These are phyloP conservation scores for Hystrix cristata DNA, from an alignment of 2,113 vertebrate genomes.

Conservation along the genomic window DNA sequence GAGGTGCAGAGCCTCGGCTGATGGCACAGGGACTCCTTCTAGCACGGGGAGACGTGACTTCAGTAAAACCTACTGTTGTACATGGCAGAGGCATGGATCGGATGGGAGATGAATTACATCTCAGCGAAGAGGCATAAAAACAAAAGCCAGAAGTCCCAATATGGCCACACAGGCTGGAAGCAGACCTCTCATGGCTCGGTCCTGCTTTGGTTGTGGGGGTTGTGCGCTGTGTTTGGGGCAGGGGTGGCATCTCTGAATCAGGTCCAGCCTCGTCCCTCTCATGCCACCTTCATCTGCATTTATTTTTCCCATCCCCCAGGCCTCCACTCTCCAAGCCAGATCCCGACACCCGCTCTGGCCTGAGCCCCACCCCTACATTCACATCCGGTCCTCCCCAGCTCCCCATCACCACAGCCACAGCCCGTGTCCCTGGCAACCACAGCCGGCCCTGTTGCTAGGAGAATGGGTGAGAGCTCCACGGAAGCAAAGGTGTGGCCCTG, in stretches of 20 bases:
- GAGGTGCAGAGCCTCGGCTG: fast-evolving
- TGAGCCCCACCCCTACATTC: background rate
- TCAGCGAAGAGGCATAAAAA: background rate
- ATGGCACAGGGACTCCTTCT: fast-evolving
- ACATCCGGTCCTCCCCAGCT: background rate
- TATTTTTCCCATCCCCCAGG: background rate
- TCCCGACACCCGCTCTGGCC: background rate
- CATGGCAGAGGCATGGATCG: fast-evolving
- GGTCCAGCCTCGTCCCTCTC: background rate
- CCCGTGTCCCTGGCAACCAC: conserved; percentile 55
- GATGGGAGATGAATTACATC: fast-evolving
- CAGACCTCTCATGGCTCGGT: background rate
- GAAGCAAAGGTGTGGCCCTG: conserved; percentile 22
- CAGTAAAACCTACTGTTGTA: background rate
- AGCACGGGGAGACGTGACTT: background rate
- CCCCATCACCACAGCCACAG: background rate
- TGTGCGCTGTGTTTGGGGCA: fast-evolving
- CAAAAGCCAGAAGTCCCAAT: fast-evolving
- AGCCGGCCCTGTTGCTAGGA: conserved; percentile 73
- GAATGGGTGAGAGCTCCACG: background rate
- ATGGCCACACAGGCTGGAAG: background rate
- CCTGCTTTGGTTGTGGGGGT: fast-evolving
- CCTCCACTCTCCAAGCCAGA: background rate
- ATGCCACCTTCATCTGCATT: fast-evolving
- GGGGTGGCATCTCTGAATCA: fast-evolving